Evolutionary conservation across 1,140 invertebrate genomes (phyloP), one percentile per base, ranked within the genome.

Genomic region (Aethina tumida): DNA sequence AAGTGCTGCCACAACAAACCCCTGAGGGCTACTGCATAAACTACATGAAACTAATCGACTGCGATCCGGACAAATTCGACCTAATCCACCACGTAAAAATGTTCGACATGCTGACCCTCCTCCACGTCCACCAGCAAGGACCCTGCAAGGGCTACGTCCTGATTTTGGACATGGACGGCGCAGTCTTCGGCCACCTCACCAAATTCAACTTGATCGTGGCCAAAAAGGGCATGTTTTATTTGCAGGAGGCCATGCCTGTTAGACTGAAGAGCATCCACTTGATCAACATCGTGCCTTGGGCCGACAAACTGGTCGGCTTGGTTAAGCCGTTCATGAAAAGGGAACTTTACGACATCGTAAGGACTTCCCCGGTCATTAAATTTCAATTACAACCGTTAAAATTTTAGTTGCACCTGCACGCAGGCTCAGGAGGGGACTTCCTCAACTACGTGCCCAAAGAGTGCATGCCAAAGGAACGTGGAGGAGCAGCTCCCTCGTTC

Each of bases 251-350:
- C 2, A 41, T 56, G 41, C 70, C 80, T 1, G 64, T 80, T 1
- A 64, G 72, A 32, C 47, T 84, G 2, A 75, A 75, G 43, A 67
- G 69, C 0, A 57, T 83, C 0, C 79, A 83, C 55, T 77, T 80
- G 39, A 63, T 82, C 27, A 81, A 81, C 43, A 72, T 75, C 10
- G 72, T 75, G 0, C 56, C 66, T 0, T 72, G 80, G 20, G 70
- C 80, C 62, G 77, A 81, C 43, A 73, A 74, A 45, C 63, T 80
- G 19, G 49, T 82, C 52, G 68, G 67, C 16, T 46, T 81, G 34
- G 65, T 81, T 55, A 74, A 65, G 45, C 78, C 79, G 0, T 78
- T 81, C 35, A 70, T 81, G 64, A 79, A 77, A 45, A 79, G 76
- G 31, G 65, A 75, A 12, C 51, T 81, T 2, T 44, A 69, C 13